phyloP scores from a whole-genome alignment of 2,888 invertebrate species.

The Drosophila greeni region DNA sequence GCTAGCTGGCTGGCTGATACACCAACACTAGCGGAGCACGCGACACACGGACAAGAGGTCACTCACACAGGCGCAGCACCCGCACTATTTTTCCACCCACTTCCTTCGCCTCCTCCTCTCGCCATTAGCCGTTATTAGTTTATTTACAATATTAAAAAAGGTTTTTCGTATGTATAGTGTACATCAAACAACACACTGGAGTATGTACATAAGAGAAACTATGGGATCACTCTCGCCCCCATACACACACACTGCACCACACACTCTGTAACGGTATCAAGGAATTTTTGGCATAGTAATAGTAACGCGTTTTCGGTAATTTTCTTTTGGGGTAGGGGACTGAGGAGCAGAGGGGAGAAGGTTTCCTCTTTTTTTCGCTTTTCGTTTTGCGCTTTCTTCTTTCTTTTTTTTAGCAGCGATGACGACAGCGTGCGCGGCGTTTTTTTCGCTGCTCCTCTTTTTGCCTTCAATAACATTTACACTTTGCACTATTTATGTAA shows the following conservation, averaged over 20 bases:
- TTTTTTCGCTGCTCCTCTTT: conserved; percentile 49
- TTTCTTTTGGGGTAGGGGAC: conserved; percentile 28
- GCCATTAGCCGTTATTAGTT: conserved; percentile 59
- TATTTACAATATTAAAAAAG: conserved; percentile 58
- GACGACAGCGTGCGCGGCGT: conserved; percentile 68
- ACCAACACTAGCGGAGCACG: conserved; percentile 48
- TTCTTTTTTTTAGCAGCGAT: conserved; percentile 61
- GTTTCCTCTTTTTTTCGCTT: conserved; percentile 52
- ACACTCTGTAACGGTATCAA: conserved; percentile 6
- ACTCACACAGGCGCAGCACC: conserved; percentile 56
- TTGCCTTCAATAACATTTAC: conserved; percentile 71
- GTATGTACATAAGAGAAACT: conserved; percentile 21
- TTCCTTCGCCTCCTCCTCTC: conserved; percentile 2
- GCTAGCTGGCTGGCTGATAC: conserved; percentile 30
- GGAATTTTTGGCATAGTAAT: conserved; percentile 28
- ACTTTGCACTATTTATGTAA: conserved; percentile 71
- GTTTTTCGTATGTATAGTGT: conserved; percentile 49
- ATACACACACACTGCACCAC: conserved; percentile 5
- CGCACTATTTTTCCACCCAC: conserved; percentile 15
- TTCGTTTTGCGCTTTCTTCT: conserved; percentile 38
- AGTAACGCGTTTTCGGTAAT: conserved; percentile 28
- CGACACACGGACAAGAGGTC: conserved; percentile 69
- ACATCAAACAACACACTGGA: conserved; percentile 26
- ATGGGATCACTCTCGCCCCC: conserved; percentile 8
- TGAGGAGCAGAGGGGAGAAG: conserved; percentile 6